Conservation (phyloP, 2,888 invertebrate genomes). For the Rutpela maculata region DNA sequence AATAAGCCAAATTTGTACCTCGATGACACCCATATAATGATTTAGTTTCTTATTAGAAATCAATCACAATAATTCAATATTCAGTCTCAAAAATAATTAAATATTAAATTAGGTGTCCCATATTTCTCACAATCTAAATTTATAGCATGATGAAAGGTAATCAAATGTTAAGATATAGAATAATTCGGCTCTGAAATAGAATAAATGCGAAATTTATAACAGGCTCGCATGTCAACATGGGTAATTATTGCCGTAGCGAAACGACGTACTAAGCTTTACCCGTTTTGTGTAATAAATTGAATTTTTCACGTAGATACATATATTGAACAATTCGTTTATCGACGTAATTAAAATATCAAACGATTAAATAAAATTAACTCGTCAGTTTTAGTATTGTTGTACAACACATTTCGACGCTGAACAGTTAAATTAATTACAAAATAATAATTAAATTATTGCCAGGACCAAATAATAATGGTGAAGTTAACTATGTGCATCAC, state of each 20-base stretch:
- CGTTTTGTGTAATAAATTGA: not conserved
- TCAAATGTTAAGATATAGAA: not conserved
- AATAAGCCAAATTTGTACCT: too few species aligned
- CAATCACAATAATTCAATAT: not conserved
- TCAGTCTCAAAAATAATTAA: not conserved
- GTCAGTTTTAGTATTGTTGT: not conserved
- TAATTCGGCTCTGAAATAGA: not conserved
- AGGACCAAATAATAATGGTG: not conserved
- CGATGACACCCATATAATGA: too few species aligned
- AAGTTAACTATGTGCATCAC: not conserved
- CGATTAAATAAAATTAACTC: not conserved
- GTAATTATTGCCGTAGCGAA: not conserved
- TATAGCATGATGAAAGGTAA: conserved; percentile 2
- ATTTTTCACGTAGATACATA: not conserved
- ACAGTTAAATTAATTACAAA: not conserved
- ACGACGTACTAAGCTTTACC: not conserved
- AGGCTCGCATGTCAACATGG: not conserved
- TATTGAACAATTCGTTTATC: not conserved
- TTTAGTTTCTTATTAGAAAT: not conserved
- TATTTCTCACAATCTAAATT: not conserved
- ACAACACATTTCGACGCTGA: not conserved
- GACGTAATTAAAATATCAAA: not conserved
- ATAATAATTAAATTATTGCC: not conserved
- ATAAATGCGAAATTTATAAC: not conserved
- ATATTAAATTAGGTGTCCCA: not conserved